Evolutionary conservation across 2,888 invertebrate genomes (phyloP).

Genomic region (Morpho achilles): DNA sequence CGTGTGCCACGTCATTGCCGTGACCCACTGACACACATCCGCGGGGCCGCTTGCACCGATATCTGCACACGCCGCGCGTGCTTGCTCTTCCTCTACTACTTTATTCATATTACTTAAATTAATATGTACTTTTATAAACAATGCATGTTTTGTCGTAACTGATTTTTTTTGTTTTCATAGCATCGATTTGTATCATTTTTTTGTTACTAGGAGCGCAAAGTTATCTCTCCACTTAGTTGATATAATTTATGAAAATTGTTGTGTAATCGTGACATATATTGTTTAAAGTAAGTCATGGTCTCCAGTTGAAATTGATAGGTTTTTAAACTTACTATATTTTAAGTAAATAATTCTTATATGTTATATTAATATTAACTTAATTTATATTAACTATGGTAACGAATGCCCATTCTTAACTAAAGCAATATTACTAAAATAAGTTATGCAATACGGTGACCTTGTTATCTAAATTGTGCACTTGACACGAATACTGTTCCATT

Average conservation of each 20-base stretch:
- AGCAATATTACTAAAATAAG: conserved; percentile 46
- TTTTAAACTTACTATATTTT: not conserved
- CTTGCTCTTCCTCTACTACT: conserved; percentile 40
- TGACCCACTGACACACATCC: conserved; percentile 85
- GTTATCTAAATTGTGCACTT: conserved; percentile 78
- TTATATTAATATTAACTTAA: no score
- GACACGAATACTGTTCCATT: conserved; percentile 77
- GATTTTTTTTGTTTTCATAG: not conserved
- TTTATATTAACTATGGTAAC: conserved; percentile 1
- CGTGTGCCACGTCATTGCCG: conserved; percentile 80
- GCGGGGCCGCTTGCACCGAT: conserved; percentile 79
- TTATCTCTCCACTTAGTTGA: conserved; percentile 13
- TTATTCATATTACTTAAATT: conserved; percentile 34
- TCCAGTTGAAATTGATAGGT: not conserved
- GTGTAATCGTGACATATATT: conserved; percentile 3
- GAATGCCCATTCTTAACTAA: conserved; percentile 22
- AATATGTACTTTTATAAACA: conserved; percentile 4
- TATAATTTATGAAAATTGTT: conserved; percentile 10
- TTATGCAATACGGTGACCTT: conserved; percentile 73
- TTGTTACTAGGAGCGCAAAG: conserved; percentile 4
- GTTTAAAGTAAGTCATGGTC: conserved; percentile 8
- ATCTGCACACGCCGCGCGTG: conserved; percentile 45
- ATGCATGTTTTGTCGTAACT: not conserved
- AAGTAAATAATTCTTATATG: not conserved
- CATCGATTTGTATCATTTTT: not conserved